A percentile compares a stretch with the other conserved stretches of the same genome.
These are phyloP conservation scores for Sebastes schlegelii DNA, from an alignment of 2,113 vertebrate species.

Conservation along the genomic window DNA sequence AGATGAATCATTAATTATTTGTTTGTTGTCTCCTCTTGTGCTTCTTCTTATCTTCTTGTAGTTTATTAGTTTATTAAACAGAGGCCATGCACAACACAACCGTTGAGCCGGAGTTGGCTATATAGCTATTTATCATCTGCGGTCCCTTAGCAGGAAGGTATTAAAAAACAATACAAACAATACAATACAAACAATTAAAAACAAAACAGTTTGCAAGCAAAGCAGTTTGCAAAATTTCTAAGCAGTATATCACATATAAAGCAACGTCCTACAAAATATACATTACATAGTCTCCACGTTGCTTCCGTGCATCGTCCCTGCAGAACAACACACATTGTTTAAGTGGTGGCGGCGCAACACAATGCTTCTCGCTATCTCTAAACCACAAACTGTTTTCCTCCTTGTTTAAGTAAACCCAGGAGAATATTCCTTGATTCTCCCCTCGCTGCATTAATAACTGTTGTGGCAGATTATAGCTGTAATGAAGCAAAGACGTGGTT, in stretches of 20 bases:
- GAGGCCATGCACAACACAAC: neutral
- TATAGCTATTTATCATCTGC: neutral
- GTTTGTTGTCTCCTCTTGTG: too few species aligned
- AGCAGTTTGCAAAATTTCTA: neutral
- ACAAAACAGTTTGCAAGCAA: neutral
- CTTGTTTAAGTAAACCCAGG: neutral
- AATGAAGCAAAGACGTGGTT: conserved; percentile 31
- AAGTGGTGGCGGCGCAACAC: too few species aligned
- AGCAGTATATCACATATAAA: neutral
- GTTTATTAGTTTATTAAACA: neutral
- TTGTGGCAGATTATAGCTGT: conserved; percentile 23
- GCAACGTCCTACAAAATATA: neutral
- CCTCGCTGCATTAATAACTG: conserved; percentile 12
- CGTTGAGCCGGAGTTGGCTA: neutral
- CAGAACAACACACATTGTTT: too few species aligned
- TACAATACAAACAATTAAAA: neutral
- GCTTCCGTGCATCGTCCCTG: too few species aligned
- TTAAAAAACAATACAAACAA: neutral
- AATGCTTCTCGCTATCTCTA: neutral
- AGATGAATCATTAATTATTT: too few species aligned
- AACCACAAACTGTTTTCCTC: neutral
- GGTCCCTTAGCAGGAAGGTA: neutral
- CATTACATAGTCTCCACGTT: neutral
- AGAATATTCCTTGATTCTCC: neutral
- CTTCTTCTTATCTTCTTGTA: too few species aligned